Conservation (phyloP, 2,113 vertebrate species). For the Chrysemys picta region DNA sequence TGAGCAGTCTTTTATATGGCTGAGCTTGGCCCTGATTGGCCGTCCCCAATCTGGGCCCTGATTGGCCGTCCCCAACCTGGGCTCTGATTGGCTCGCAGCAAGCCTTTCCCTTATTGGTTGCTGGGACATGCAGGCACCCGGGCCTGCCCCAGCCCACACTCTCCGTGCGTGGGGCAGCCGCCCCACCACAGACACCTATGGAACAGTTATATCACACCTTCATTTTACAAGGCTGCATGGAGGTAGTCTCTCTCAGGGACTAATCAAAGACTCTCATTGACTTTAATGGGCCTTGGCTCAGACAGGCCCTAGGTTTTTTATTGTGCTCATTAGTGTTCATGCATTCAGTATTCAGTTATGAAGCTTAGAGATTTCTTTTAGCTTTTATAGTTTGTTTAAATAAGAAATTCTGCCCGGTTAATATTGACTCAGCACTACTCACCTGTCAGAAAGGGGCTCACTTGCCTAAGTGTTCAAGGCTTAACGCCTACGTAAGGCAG, state of each 20-base stretch:
- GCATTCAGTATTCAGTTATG: constrained; percentile 38
- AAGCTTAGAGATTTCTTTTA: constrained; percentile 40
- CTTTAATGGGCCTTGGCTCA: constrained; percentile 48
- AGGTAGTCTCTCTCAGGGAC: constrained; percentile 38
- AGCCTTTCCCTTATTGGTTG: no score
- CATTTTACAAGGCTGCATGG: neutral
- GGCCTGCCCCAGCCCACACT: no score
- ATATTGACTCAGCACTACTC: constrained; percentile 37
- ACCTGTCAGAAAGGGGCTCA: constrained; percentile 28
- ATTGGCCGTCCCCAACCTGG: no score
- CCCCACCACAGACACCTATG: neutral
- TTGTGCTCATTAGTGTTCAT: constrained; percentile 53
- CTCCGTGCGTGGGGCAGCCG: no score
- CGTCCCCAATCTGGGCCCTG: no score
- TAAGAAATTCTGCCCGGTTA: constrained; percentile 42
- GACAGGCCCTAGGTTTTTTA: constrained; percentile 15
- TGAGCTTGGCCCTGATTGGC: no score
- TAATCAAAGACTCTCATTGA: constrained; percentile 51
- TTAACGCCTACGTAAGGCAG: neutral
- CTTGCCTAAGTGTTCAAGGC: constrained; percentile 20
- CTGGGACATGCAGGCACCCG: no score
- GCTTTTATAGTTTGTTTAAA: constrained; percentile 59
- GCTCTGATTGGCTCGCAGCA: no score
- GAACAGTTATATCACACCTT: neutral
- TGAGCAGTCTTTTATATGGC: no score